Conservation (phyloP, 2,797 vertebrate genomes). For the Protonibea diacanthus region DNA sequence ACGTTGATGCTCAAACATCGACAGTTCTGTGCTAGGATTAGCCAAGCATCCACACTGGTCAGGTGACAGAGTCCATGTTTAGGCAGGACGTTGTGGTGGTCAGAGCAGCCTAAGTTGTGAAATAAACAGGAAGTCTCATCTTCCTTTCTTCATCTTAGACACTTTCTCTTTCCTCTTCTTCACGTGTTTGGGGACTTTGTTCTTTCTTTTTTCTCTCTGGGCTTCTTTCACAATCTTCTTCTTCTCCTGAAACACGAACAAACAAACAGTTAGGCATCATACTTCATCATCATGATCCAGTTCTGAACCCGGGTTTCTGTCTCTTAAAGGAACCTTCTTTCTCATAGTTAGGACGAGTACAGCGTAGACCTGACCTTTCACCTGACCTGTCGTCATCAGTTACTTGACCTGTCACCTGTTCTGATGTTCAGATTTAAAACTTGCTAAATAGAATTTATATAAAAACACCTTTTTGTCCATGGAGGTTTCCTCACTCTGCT, state of each 20-base stretch:
- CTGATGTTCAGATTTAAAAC: too few species aligned
- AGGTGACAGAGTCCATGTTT: too few species aligned
- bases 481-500: conserved; percentile 64
- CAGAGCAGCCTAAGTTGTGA: neutral
- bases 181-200: conserved; percentile 93
- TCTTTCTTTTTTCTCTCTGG: conserved; percentile 94
- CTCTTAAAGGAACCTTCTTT: neutral
- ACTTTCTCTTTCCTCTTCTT: conserved; percentile 96
- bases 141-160: conserved; percentile 92
- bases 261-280: neutral
- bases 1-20: too few species aligned
- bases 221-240: conserved; percentile 94
- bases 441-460: neutral
- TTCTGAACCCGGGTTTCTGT: too few species aligned
- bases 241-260: conserved; percentile 86
- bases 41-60: too few species aligned
- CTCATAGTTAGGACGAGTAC: too few species aligned
- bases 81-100: too few species aligned
- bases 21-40: too few species aligned
- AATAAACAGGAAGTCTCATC: conserved; percentile 63
- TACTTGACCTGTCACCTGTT: too few species aligned
- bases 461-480: conserved; percentile 90
- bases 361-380: too few species aligned
- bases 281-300: too few species aligned
- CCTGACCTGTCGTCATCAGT: too few species aligned